Conservation (phyloP, 2,113 vertebrate genomes). For the Pan paniscus region DNA sequence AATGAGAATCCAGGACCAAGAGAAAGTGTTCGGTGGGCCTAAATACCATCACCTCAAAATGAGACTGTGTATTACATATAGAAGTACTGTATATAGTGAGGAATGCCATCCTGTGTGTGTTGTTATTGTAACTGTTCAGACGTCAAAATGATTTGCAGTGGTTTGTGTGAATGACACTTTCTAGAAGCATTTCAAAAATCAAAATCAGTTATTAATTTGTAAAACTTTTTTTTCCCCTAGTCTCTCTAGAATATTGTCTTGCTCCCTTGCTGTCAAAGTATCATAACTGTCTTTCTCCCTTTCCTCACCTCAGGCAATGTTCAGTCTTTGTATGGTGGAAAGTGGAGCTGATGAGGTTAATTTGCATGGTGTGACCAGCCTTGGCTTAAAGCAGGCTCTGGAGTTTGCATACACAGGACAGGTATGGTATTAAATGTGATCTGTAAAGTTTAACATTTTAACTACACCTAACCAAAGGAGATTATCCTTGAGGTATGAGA, state of each 20-base stretch:
- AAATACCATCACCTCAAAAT: background rate
- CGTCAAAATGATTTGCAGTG: background rate
- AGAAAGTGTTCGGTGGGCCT: background rate
- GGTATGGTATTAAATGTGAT: slow-evolving; percentile 83
- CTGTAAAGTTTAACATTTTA: background rate
- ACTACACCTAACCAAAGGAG: background rate
- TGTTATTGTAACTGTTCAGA: background rate
- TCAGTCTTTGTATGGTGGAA: slow-evolving; percentile 98
- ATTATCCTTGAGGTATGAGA: background rate
- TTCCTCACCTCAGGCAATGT: slow-evolving; percentile 92
- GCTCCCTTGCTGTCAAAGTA: background rate
- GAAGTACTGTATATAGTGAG: background rate
- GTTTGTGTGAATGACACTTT: background rate
- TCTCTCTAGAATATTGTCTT: background rate
- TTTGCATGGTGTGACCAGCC: slow-evolving; percentile 94
- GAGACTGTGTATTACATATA: background rate
- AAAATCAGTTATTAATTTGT: background rate
- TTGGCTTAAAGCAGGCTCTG: slow-evolving; percentile 95
- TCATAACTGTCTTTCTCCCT: background rate
- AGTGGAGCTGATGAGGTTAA: slow-evolving; percentile 97
- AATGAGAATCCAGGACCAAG: background rate
- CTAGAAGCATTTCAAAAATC: background rate
- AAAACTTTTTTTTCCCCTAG: background rate
- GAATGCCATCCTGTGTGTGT: background rate
- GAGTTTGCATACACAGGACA: slow-evolving; percentile 99